Percentiles rank a stretch among this genome's conserved stretches.
Conservation (phyloP, 2,888 invertebrate genomes). For the Zele albiditarsus region DNA sequence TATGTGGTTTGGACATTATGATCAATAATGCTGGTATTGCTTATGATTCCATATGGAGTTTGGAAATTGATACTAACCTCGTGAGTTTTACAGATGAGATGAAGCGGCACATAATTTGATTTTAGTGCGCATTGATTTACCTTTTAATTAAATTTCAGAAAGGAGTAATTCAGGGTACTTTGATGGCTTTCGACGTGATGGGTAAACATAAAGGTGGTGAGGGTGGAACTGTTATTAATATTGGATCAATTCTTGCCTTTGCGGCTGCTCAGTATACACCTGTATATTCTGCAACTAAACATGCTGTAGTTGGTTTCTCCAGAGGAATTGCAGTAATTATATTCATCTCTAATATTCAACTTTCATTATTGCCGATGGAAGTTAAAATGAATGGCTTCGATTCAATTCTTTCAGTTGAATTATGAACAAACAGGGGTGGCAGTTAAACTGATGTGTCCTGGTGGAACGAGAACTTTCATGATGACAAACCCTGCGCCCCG, state of each 20-base stretch:
- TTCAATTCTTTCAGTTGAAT: not conserved
- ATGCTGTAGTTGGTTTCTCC: conserved; percentile 63
- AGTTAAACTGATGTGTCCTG: not conserved
- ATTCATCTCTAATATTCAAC: conserved; percentile 35
- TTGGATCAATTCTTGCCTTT: conserved; percentile 77
- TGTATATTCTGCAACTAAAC: conserved; percentile 76
- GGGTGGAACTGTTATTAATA: conserved; percentile 79
- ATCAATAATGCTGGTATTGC: conserved; percentile 70
- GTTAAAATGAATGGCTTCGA: too few relatives aligned
- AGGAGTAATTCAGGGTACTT: conserved; percentile 68
- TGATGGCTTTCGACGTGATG: conserved; percentile 71
- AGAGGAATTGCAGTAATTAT: conserved; percentile 38
- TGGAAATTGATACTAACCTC: conserved; percentile 63
- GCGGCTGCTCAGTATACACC: conserved; percentile 70
- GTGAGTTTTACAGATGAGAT: conserved; percentile 53
- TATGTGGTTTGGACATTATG: conserved; percentile 75
- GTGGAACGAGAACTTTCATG: too few relatives aligned
- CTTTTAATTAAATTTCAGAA: too few relatives aligned
- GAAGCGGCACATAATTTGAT: too few relatives aligned
- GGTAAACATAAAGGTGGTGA: conserved; percentile 72
- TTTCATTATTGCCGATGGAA: not conserved
- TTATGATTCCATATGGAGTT: conserved; percentile 62
- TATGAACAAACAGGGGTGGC: not conserved
- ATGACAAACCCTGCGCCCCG: not conserved
- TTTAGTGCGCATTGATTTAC: too few relatives aligned